A percentile compares a stretch with the other conserved stretches of the same genome.
Evolutionary conservation across 2,888 invertebrate genomes (phyloP).

Genomic region (Trichogramma dendrolimi): DNA sequence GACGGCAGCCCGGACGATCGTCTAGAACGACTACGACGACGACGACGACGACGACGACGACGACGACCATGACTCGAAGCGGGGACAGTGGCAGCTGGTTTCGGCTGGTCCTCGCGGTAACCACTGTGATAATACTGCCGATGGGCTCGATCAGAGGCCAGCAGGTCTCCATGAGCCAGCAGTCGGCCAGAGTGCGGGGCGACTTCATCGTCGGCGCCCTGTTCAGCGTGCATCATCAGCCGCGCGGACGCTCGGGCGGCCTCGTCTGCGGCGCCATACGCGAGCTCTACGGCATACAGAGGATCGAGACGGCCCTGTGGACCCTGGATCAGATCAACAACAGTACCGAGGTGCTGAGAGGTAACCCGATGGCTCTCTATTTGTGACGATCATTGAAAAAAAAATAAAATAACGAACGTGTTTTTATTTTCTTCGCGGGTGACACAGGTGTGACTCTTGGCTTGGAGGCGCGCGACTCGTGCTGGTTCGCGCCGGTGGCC

Average conservation of each 20-base stretch:
- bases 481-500: slow-evolving; percentile 78
- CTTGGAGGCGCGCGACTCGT: slow-evolving; percentile 73
- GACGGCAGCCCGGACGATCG: too few relatives aligned
- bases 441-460: slow-evolving; percentile 59
- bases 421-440: too few relatives aligned
- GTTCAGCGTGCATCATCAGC: slow-evolving; percentile 41
- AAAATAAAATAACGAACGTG: too few relatives aligned
- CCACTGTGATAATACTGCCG: neutral
- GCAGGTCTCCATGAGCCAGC: slow-evolving; percentile 17
- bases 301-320: slow-evolving; percentile 41
- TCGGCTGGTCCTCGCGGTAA: too few relatives aligned
- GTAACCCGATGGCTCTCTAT: slow-evolving; percentile 1
- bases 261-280: slow-evolving; percentile 40
- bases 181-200: slow-evolving; percentile 38
- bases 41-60: too few relatives aligned
- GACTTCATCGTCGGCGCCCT: slow-evolving; percentile 42
- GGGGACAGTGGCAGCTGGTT: too few relatives aligned
- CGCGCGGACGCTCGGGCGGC: slow-evolving; percentile 37
- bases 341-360: slow-evolving; percentile 28
- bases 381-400: too few relatives aligned
- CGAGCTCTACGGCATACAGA: slow-evolving; percentile 42
- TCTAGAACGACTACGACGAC: too few relatives aligned
- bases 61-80: too few relatives aligned
- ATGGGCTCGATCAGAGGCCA: neutral
- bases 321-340: slow-evolving; percentile 63